phyloP scores from a whole-genome alignment of 2,113 vertebrate species.

The Pachypanchax playfairii region DNA sequence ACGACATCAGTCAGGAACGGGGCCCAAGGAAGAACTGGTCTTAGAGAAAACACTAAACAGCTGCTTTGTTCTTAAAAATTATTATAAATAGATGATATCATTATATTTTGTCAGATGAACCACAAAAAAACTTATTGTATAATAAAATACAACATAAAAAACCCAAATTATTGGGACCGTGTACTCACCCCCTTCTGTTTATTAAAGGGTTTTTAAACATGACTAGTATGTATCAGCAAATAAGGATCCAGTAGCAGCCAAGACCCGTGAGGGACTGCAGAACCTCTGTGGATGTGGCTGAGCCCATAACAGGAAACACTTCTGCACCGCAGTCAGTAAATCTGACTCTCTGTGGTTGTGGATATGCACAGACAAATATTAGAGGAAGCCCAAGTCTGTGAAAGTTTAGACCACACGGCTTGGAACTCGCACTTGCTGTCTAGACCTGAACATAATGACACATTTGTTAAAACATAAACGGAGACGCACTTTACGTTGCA shows the following conservation, averaged over 20 bases:
- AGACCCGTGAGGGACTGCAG: constrained; percentile 39
- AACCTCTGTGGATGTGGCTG: constrained; percentile 72
- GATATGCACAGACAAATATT: constrained; percentile 64
- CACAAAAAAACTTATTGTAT: too few relatives aligned
- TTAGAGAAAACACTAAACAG: not conserved
- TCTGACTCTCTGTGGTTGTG: constrained; percentile 70
- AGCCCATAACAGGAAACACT: constrained; percentile 77
- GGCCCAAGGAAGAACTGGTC: not conserved
- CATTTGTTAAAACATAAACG: constrained; percentile 54
- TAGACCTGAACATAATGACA: constrained; percentile 54
- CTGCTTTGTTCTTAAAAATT: not conserved
- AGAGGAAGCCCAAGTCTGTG: constrained; percentile 66
- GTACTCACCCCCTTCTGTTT: not conserved
- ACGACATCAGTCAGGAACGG: not conserved
- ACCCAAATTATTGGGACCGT: not conserved
- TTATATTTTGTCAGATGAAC: too few relatives aligned
- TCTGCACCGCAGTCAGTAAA: constrained; percentile 72
- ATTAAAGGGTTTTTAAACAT: constrained; percentile 4
- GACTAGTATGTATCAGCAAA: constrained; percentile 25
- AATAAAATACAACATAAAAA: not conserved
- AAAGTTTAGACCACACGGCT: constrained; percentile 61
- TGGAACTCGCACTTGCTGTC: constrained; percentile 53
- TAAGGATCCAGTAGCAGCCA: constrained; percentile 30
- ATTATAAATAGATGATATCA: not conserved
- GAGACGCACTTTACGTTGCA: constrained; percentile 29